These are phyloP conservation scores for Acheta domesticus DNA, from an alignment of 2,888 invertebrate species.

Conservation along the genomic window DNA sequence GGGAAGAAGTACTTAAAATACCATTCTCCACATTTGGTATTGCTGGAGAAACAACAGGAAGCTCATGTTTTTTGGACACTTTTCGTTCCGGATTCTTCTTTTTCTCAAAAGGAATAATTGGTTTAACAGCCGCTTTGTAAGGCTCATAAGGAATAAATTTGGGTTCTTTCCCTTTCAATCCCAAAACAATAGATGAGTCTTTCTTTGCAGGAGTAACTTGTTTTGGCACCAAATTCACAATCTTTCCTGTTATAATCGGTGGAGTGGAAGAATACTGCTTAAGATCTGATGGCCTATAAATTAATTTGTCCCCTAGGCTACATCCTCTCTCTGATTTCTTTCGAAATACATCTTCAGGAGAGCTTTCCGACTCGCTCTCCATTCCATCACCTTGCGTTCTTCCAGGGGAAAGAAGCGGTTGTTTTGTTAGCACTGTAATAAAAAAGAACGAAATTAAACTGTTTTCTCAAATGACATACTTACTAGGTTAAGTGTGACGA, in stretches of 20 bases:
- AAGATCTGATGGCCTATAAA: slow-evolving; percentile 48
- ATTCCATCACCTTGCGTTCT: slow-evolving; percentile 76
- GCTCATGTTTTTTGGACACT: not conserved
- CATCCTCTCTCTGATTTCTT: slow-evolving; percentile 26
- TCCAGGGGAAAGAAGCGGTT: slow-evolving; percentile 38
- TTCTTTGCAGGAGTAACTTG: slow-evolving; percentile 57
- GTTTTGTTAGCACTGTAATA: slow-evolving; percentile 28
- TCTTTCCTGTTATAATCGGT: slow-evolving; percentile 55
- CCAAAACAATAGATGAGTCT: slow-evolving; percentile 47
- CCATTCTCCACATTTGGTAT: not conserved
- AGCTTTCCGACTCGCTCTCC: slow-evolving; percentile 54
- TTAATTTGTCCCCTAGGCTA: slow-evolving; percentile 40
- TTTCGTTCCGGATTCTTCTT: slow-evolving; percentile 39
- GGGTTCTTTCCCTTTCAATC: slow-evolving; percentile 56
- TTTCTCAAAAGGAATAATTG: slow-evolving; percentile 57
- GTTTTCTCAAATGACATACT: not conserved
- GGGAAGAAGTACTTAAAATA: not conserved
- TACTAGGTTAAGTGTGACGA: not conserved
- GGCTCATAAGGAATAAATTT: slow-evolving; percentile 88
- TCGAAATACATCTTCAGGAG: slow-evolving; percentile 29
- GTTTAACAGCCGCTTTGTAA: slow-evolving; percentile 79
- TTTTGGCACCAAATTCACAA: slow-evolving; percentile 61
- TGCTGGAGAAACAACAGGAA: slow-evolving; percentile 36
- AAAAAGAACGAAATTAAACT: not conserved
- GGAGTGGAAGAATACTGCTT: slow-evolving; percentile 46